Percentiles rank a stretch among this genome's conserved stretches.
phyloP scores from a whole-genome alignment of 2,113 vertebrate species.

The Rhagologus leucostigma region DNA sequence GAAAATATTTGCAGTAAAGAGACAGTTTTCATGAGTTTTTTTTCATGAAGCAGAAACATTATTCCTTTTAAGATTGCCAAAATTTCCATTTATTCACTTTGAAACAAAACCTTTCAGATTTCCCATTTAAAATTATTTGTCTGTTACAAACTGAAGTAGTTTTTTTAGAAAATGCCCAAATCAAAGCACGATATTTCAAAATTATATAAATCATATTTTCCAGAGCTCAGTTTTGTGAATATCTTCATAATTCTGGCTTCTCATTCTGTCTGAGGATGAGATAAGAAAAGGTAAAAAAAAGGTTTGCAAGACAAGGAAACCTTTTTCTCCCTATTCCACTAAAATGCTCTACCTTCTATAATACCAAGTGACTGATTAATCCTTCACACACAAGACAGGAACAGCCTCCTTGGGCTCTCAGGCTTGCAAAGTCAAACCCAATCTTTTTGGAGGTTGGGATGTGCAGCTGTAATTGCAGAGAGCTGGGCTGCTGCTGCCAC shows the following conservation, averaged over 20 bases:
- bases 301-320: not conserved
- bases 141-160: not conserved
- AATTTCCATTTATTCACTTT: slow-evolving; percentile 54
- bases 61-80: slow-evolving; percentile 40
- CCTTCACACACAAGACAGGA: not conserved
- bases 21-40: slow-evolving; percentile 20
- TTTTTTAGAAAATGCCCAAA: slow-evolving; percentile 17
- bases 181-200: slow-evolving; percentile 17
- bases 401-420: not conserved
- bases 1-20: slow-evolving; percentile 55
- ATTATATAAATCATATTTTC: slow-evolving; percentile 25
- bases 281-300: not conserved
- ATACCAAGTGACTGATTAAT: not conserved
- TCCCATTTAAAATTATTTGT: slow-evolving; percentile 19
- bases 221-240: not conserved
- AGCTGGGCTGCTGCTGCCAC: not conserved
- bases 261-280: not conserved
- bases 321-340: not conserved
- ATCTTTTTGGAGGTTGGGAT: not conserved
- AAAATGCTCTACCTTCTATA: not conserved
- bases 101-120: slow-evolving; percentile 53
- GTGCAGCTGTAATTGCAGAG: not conserved
- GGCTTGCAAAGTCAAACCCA: not conserved
- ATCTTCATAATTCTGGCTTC: not conserved
- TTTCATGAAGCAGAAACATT: slow-evolving; percentile 13